Base-by-base conservation (phyloP, 1,140 invertebrate species). In the Nebria ingens region DNA sequence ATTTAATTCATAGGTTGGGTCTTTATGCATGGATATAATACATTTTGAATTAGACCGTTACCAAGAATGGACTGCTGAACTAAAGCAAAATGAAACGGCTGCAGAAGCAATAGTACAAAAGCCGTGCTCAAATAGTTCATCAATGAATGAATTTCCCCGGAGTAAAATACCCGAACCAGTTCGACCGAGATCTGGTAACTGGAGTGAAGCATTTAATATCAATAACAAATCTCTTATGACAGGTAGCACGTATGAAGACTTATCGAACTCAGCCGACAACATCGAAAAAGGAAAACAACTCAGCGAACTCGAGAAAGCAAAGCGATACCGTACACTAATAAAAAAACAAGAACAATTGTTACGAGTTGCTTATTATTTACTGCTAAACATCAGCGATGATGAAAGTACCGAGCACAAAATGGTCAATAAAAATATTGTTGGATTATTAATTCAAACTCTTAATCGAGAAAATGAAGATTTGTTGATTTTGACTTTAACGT, bases 321-420 rank as follows among this genome's bases (percentile, higher is more conserved):
- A 68, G 59, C 51, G 66, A 12, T 69, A 67, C 55, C 54, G 66
- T 11, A 70, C 67, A 25, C 56, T 71, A 23, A 64, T 68, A 19
- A 88, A 86, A 65, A 93, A 95, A 71, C 93, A 98, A 67, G 93
- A 98, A 71, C 89, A 95, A 67, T 73, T 97, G 25, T 69, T 97
- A 21, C 76, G 90, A 75, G 87, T 89, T 52, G 83, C 85, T 12
- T 94, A 93, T 72, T 94, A 97, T 72, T 76, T 99, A 58, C 73
- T 99, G 45, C 72, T 97, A 19, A 97, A 98, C 71, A 86, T 99
- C 65, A 89, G 95, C 3, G 94, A 98, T 72, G 95, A 98, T 74
- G 79, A 89, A 13, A 90, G 84, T 71, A 83, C 97, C 6, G 95
- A 98, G 74, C 86, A 93, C 71, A 99, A 99, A 79, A 98, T 99